These are phyloP conservation scores for Stenchaetothrips biformis DNA, from an alignment of 2,888 invertebrate genomes.

Conservation along the genomic window DNA sequence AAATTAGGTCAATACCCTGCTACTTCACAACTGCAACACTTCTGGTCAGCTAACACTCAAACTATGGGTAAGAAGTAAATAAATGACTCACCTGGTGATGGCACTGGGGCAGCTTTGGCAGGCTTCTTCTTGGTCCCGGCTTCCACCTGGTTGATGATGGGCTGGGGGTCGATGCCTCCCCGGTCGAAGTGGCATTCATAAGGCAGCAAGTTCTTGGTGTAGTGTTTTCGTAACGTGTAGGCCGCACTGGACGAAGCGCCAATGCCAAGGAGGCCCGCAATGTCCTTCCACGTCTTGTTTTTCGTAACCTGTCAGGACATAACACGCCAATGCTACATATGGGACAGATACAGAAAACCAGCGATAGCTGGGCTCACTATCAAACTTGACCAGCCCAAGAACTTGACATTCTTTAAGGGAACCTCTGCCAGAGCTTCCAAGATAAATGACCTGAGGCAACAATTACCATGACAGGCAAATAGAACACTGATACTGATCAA, in stretches of 20 bases:
- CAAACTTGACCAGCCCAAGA: no score
- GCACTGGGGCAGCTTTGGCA: slow-evolving; percentile 70
- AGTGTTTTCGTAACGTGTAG: slow-evolving; percentile 96
- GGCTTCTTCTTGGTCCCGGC: slow-evolving; percentile 84
- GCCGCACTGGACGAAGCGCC: slow-evolving; percentile 97
- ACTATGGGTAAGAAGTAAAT: slow-evolving; percentile 17
- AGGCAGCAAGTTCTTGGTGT: slow-evolving; percentile 91
- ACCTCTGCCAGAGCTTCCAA: background rate
- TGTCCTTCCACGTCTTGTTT: slow-evolving; percentile 99
- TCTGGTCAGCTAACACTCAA: no score
- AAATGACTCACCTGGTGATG: slow-evolving; percentile 65
- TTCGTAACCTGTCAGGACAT: slow-evolving; percentile 77
- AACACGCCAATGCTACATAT: background rate
- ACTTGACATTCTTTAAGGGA: background rate
- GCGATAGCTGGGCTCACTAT: no score
- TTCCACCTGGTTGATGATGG: slow-evolving; percentile 85
- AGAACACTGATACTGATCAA: no score
- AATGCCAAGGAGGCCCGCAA: slow-evolving; percentile 90
- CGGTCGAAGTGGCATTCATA: slow-evolving; percentile 96
- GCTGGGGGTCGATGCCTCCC: slow-evolving; percentile 92
- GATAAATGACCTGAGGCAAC: no score
- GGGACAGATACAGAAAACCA: background rate
- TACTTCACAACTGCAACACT: no score
- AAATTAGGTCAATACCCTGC: background rate
- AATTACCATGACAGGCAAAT: no score